Conservation (phyloP, 2,888 invertebrate genomes). For the Platycheirus rosarum region DNA sequence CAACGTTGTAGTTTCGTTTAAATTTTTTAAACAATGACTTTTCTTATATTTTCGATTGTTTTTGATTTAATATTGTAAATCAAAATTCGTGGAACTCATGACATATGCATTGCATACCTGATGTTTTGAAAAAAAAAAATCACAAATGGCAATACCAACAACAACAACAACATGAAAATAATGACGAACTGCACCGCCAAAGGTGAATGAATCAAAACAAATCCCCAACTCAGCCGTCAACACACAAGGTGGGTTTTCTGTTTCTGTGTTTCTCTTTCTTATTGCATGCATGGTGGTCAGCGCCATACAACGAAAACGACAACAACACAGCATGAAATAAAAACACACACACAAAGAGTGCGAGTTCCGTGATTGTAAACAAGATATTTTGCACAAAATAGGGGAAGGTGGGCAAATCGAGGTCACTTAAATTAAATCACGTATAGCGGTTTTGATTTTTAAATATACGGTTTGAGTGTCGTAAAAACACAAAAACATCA, state of each 20-base stretch:
- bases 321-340: conserved; percentile 8
- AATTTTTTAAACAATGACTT: not conserved
- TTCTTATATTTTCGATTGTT: not conserved
- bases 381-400: conserved; percentile 48
- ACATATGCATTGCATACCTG: conserved; percentile 56
- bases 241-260: conserved; percentile 54
- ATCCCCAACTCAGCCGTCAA: conserved; percentile 57
- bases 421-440: conserved; percentile 37
- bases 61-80: conserved; percentile 2
- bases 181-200: conserved; percentile 40
- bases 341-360: not conserved
- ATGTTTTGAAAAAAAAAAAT: conserved; percentile 32
- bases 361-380: conserved; percentile 59
- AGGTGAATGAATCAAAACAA: conserved; percentile 74
- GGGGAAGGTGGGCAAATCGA: conserved; percentile 44
- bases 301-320: conserved; percentile 15
- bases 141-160: conserved; percentile 22
- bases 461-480: conserved; percentile 22
- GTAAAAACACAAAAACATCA: conserved; percentile 25
- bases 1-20: conserved; percentile 31
- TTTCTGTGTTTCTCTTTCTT: conserved; percentile 34
- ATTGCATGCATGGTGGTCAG: conserved; percentile 49
- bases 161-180: conserved; percentile 25
- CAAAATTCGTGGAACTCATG: conserved; percentile 43
- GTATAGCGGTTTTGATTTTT: conserved; percentile 22